phyloP scores from a whole-genome alignment of 2,888 invertebrate species.

The Nasonovia ribisnigri region DNA sequence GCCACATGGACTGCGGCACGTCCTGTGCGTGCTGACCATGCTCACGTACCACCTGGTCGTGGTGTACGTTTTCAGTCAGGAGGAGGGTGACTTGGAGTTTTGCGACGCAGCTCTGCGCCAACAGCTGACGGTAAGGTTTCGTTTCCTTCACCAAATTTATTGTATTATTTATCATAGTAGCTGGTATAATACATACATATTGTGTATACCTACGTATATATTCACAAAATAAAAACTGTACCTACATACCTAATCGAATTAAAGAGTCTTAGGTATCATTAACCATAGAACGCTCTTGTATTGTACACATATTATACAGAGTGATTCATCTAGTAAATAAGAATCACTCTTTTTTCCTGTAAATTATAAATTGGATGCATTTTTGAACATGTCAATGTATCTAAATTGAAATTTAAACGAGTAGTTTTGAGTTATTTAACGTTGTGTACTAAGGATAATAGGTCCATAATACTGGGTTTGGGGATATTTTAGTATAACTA shows the following conservation, averaged over 20 bases:
- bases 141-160: neutral
- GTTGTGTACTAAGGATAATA: too few species aligned
- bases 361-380: too few species aligned
- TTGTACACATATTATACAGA: neutral
- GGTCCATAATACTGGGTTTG: neutral
- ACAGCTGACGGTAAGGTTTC: constrained; percentile 75
- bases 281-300: neutral
- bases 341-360: too few species aligned
- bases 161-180: neutral
- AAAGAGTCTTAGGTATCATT: neutral
- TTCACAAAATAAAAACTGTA: neutral
- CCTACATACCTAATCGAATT: neutral
- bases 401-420: neutral
- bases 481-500: neutral
- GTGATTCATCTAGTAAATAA: neutral
- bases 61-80: constrained; percentile 84
- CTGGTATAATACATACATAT: neutral
- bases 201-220: neutral
- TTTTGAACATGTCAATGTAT: neutral
- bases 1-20: constrained; percentile 83
- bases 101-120: constrained; percentile 82
- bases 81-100: constrained; percentile 82
- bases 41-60: constrained; percentile 89
- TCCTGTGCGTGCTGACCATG: constrained; percentile 87
- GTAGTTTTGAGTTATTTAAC: neutral